A percentile compares a stretch with the other conserved stretches of the same genome.
phyloP scores from a whole-genome alignment of 2,113 vertebrate genomes.

The Amphiprion percula region DNA sequence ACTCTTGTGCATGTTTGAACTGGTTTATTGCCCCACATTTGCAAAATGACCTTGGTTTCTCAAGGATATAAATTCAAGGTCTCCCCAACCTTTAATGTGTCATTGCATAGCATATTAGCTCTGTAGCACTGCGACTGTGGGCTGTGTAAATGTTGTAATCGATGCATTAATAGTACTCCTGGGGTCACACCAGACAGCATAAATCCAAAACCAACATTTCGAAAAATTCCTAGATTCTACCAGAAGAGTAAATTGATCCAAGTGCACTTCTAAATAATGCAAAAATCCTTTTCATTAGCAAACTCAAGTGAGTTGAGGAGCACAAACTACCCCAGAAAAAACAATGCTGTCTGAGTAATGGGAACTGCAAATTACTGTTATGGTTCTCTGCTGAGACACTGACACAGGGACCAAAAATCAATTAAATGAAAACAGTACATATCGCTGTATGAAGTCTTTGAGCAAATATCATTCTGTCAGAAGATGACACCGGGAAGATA shows the following conservation, averaged over 20 bases:
- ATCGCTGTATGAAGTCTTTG: constrained; percentile 56
- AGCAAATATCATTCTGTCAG: constrained; percentile 59
- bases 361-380: constrained; percentile 58
- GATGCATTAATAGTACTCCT: background rate
- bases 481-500: constrained; percentile 53
- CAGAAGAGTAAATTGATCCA: constrained; percentile 25
- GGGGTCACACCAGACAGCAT: background rate
- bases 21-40: constrained; percentile 50
- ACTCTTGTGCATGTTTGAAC: constrained; percentile 36
- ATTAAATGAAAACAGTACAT: constrained; percentile 65
- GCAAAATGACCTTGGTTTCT: constrained; percentile 61
- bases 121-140: constrained; percentile 11
- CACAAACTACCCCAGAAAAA: constrained; percentile 34
- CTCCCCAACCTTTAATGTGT: constrained; percentile 49
- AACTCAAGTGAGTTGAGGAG: constrained; percentile 11
- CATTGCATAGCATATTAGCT: constrained; percentile 34
- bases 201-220: constrained; percentile 4
- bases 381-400: constrained; percentile 58
- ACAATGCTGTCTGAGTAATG: constrained; percentile 40
- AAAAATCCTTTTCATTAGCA: constrained; percentile 33
- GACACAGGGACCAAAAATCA: constrained; percentile 55
- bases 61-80: constrained; percentile 53
- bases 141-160: constrained; percentile 9
- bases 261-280: constrained; percentile 21
- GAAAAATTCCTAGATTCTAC: background rate